Conservation (phyloP, 2,113 vertebrate genomes). For the Anguilla rostrata region DNA sequence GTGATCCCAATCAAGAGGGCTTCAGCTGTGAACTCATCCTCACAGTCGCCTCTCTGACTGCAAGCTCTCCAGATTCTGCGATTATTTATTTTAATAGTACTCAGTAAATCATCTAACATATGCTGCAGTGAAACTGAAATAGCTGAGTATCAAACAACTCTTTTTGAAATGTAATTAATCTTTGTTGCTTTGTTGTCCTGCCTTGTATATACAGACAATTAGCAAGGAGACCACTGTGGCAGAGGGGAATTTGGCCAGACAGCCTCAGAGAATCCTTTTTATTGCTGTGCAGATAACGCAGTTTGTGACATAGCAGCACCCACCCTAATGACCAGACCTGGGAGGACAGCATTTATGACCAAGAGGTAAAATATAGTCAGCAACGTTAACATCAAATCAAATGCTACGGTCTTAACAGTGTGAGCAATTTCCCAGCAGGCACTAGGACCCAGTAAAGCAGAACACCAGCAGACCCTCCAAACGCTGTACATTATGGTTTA, state of each 20-base stretch:
- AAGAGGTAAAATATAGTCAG: background rate
- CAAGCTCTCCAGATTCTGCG: background rate
- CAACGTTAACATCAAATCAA: background rate
- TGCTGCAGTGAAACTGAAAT: background rate
- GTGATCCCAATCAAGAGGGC: background rate
- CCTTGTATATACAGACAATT: background rate
- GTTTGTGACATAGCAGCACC: background rate
- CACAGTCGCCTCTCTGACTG: background rate
- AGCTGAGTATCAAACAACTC: background rate
- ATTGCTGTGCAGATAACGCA: background rate
- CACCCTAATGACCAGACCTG: background rate
- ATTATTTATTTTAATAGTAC: background rate
- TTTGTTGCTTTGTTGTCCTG: background rate
- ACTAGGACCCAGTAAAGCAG: conserved; percentile 17
- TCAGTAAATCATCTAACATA: background rate
- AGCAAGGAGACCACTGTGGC: background rate
- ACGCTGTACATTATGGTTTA: background rate
- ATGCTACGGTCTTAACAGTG: background rate
- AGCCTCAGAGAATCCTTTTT: background rate
- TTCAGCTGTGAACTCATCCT: background rate
- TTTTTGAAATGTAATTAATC: background rate
- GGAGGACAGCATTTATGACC: background rate
- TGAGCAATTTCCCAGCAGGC: background rate
- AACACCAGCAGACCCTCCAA: background rate
- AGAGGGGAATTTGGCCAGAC: background rate